Base-by-base conservation (phyloP, 23 tunicate genomes). In the Aplidium turbinatum region DNA sequence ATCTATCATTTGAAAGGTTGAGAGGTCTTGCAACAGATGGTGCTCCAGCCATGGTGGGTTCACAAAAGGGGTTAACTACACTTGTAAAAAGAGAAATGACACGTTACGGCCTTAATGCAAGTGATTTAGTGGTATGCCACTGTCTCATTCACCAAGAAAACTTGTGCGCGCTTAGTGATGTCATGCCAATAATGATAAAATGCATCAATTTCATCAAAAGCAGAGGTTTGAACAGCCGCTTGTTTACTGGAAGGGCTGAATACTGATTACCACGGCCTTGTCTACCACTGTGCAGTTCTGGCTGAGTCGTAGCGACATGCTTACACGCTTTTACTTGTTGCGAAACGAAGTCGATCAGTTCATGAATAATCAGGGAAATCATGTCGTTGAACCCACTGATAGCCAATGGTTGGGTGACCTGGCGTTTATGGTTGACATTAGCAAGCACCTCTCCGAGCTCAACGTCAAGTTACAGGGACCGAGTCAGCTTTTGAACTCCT, bases 1-100 rank as follows among this genome's bases (percentile, higher is more conserved):
- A 67, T 67, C 77, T 79, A 30, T 68, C 85, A 42, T 79, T 53
- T 50, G 76, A 79, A 51, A 81, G 40, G 28, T 69, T 79, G 31
- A 42, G 83, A 63, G 62, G 83, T 20, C 29, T 78, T 78, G 85
- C 85, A 33, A 80, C 85, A 67, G 68, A 80, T 65, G 79, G 87
- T 72, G 87, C 72, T 68, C 80, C 87, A 72, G 87, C 81, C 70
- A 82, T 82, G 88, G 74, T 74, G 35, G 88, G 85, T 63, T 70
- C 70, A 74, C 75, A 82, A 70, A 73, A 64, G 53, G 88, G 88
- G 29, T 45, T 74, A 36, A 73, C 78, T 34, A 52, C 81, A 64
- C 75, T 82, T 42, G 35, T 82, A 45, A 82, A 71, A 57, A 74
- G 35, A 58, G 86, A 81, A 58, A 53, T 81, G 86, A 81, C 86